Percentiles rank a stretch among this genome's conserved stretches.
Conservation (phyloP, 37 sponge, comb jelly and placozoan genomes). For the Cliona cf. orientalis region DNA sequence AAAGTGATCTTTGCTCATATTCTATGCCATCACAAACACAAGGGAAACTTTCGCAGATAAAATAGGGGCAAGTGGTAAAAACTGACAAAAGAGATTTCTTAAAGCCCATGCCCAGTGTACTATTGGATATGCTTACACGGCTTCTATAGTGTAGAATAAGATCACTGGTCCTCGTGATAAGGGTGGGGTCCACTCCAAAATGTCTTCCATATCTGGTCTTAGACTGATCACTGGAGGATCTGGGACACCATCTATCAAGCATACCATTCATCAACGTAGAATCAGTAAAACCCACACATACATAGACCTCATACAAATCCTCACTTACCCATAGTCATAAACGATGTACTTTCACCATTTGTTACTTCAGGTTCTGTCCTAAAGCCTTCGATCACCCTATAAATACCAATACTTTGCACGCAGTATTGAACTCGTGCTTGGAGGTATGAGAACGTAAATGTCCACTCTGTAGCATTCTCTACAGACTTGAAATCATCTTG, state of each 20-base stretch:
- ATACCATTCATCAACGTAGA: neutral
- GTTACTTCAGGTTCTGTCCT: too few species aligned
- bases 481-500: too few species aligned
- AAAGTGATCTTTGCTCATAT: neutral
- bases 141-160: neutral
- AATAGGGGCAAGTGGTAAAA: too few species aligned
- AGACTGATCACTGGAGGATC: neutral
- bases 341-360: neutral
- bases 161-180: neutral
- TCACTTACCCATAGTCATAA: neutral
- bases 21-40: neutral
- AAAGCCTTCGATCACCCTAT: too few species aligned
- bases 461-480: too few species aligned
- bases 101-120: neutral
- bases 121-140: neutral
- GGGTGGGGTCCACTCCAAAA: conserved; percentile 1
- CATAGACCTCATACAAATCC: neutral
- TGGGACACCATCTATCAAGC: conserved; percentile 3
- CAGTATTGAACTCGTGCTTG: too few species aligned
- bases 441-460: too few species aligned
- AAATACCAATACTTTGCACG: too few species aligned
- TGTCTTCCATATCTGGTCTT: neutral
- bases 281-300: neutral
- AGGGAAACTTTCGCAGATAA: too few species aligned
- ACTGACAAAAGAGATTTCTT: too few species aligned